Conservation (phyloP, 2,888 invertebrate species). For the Anodontia alba region DNA sequence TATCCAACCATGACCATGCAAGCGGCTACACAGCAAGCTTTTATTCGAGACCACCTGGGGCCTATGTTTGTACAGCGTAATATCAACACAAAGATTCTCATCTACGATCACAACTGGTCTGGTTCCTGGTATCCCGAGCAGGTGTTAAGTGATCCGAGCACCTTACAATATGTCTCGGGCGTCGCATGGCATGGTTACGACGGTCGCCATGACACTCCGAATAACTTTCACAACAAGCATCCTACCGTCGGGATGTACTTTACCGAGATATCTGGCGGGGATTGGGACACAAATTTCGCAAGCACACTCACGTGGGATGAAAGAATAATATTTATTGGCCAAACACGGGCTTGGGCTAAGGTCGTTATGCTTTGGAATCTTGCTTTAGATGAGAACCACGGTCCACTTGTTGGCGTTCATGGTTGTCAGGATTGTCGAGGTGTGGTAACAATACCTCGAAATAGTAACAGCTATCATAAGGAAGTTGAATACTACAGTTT, state of each 20-base stretch:
- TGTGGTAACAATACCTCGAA: slow-evolving; percentile 55
- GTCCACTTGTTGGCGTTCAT: slow-evolving; percentile 54
- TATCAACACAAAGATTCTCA: slow-evolving; percentile 62
- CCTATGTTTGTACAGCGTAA: slow-evolving; percentile 54
- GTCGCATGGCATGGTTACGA: slow-evolving; percentile 68
- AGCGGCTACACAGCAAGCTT: slow-evolving; percentile 51
- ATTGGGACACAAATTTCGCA: slow-evolving; percentile 58
- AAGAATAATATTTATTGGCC: slow-evolving; percentile 61
- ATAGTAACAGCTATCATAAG: slow-evolving; percentile 34
- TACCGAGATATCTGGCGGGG: slow-evolving; percentile 64
- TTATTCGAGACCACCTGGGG: slow-evolving; percentile 60
- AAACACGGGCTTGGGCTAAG: slow-evolving; percentile 59
- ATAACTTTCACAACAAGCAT: slow-evolving; percentile 51
- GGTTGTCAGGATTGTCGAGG: slow-evolving; percentile 64
- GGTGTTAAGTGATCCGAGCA: slow-evolving; percentile 51
- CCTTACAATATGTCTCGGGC: slow-evolving; percentile 57
- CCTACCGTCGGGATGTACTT: slow-evolving; percentile 63
- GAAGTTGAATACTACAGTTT: slow-evolving; percentile 65
- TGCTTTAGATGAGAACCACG: slow-evolving; percentile 64
- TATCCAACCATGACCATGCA: slow-evolving; percentile 66
- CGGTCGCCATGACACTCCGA: slow-evolving; percentile 53
- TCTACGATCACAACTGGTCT: slow-evolving; percentile 67
- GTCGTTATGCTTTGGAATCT: slow-evolving; percentile 60
- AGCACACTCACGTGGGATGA: slow-evolving; percentile 59
- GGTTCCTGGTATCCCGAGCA: slow-evolving; percentile 55